Evolutionary conservation across 2,113 vertebrate species (phyloP), one percentile per base, ranked within the genome.

Genomic region (Hystrix cristata): DNA sequence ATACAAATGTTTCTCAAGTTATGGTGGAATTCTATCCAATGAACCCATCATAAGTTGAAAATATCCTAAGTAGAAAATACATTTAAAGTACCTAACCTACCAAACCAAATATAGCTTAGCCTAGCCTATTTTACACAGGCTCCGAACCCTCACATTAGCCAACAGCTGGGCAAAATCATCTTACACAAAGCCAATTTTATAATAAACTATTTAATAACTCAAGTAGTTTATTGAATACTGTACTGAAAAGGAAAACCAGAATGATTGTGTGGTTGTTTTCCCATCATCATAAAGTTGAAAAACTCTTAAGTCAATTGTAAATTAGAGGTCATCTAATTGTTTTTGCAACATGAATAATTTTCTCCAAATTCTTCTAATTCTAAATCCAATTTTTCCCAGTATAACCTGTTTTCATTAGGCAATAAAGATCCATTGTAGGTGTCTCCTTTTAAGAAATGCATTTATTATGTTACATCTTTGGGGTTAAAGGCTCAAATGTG

Each of bases 321-420:
- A 15, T 23, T 43, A 46, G 27, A 18, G 57, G 71, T 43, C 5
- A 57, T 29, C 13, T 57, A 31, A 48, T 67, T 59, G 57, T 79
- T 81, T 94, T 65, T 83, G n/a, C 79, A 82, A 53, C 72, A 43
- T 69, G 1, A 76, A 72, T 82, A 79, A 57, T 57, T 74, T 29
- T 82, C 16, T 62, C 25, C 25, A 90, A 71, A 59, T 95, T 91
- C 27, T 57, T 78, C 67, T 64, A 13, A 80, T 85, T 80, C 29
- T 60, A 51, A 74, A 55, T 86, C 18, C 15, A 13, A 34, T 1
- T 78, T 72, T 84, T 38, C 10, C 55, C 12, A 74, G 79, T 13
- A 10, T 60, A 67, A 18, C 60, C 51, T 55, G 34, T 65, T 92
- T 95, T 83, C 90, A 79, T 79, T 59, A 96, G 31, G 57, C 64